Evolutionary conservation across 23 tunicate genomes (phyloP).

Genomic region (Styela plicata): DNA sequence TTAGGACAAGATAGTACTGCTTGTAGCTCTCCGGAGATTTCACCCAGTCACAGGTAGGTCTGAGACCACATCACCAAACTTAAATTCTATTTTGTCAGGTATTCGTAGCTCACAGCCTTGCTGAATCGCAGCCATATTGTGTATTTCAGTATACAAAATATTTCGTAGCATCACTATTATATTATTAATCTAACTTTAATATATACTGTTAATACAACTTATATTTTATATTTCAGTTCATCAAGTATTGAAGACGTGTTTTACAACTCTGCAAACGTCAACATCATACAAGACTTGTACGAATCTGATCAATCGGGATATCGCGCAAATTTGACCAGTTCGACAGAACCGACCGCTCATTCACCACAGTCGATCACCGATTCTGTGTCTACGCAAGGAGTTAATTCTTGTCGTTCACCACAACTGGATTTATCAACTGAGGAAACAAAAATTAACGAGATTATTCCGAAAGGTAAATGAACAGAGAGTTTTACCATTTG

Average conservation of each 20-base stretch:
- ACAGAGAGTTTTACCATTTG: background rate
- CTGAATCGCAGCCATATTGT: no score
- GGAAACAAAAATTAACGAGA: background rate
- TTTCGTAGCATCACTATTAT: no score
- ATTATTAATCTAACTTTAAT: no score
- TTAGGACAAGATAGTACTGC: background rate
- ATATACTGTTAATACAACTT: no score
- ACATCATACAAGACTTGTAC: background rate
- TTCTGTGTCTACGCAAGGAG: background rate
- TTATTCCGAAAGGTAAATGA: background rate
- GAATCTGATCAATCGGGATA: background rate
- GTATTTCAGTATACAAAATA: no score
- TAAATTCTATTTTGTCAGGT: no score
- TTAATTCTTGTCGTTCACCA: background rate
- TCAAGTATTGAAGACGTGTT: background rate
- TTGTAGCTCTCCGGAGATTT: conserved; percentile 1
- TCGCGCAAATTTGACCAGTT: background rate
- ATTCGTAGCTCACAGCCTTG: no score
- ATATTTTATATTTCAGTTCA: background rate
- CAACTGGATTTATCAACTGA: background rate
- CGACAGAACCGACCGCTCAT: background rate
- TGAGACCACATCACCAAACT: no score
- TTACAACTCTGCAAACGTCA: background rate
- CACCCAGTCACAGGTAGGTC: background rate
- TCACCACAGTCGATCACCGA: conserved; percentile 1